Percentiles rank a stretch among this genome's conserved stretches.
Evolutionary conservation across 1,140 invertebrate genomes (phyloP).

Genomic region (Diabrotica virgifera): DNA sequence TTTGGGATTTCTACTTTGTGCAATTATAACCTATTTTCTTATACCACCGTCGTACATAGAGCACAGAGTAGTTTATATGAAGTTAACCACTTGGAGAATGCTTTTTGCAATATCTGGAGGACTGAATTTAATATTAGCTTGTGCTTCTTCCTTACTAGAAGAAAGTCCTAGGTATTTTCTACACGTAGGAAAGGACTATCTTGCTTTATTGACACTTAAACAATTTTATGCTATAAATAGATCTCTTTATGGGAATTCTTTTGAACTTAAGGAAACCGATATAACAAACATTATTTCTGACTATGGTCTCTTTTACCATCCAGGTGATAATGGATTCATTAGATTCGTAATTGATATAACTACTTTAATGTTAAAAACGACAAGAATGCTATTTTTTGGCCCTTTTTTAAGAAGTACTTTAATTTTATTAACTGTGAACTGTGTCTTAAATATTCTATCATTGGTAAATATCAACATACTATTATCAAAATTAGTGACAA

Average conservation of each 20-base stretch:
- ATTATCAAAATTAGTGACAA: constrained; percentile 15
- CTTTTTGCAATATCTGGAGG: constrained; percentile 34
- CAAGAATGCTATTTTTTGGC: constrained; percentile 17
- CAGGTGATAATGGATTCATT: neutral
- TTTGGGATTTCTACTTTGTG: constrained; percentile 28
- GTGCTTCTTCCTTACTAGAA: constrained; percentile 32
- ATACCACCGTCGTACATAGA: neutral
- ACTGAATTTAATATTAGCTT: constrained; percentile 34
- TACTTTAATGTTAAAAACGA: constrained; percentile 6
- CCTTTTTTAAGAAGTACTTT: constrained; percentile 5
- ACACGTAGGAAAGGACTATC: constrained; percentile 23
- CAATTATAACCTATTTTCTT: constrained; percentile 1
- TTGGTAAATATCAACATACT: constrained; percentile 14
- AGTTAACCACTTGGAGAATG: constrained; percentile 36
- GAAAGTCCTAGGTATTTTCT: constrained; percentile 40
- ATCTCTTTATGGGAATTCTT: constrained; percentile 36
- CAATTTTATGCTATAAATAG: constrained; percentile 42
- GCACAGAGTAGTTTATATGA: constrained; percentile 10
- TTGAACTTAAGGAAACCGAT: constrained; percentile 28
- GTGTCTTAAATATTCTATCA: constrained; percentile 9
- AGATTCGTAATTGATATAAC: neutral
- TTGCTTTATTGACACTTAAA: constrained; percentile 34
- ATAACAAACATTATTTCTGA: constrained; percentile 16
- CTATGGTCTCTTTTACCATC: constrained; percentile 11
- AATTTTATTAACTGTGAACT: constrained; percentile 13